Percentiles rank a stretch among this genome's conserved stretches.
These are phyloP conservation scores for Aphaenogaster rudis DNA, from an alignment of 1,140 invertebrate species.

Conservation along the genomic window DNA sequence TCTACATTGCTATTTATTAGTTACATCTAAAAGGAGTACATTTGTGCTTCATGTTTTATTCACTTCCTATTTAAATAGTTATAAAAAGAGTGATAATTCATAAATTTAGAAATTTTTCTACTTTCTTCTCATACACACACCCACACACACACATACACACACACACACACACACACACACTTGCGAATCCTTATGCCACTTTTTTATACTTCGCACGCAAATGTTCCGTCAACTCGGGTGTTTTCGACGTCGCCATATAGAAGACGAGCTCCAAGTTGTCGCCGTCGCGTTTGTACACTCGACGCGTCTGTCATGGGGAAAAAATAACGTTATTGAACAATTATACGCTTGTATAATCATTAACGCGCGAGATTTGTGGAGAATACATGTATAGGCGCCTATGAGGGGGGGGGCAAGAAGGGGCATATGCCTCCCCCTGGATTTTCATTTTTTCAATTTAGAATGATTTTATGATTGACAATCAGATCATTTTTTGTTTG, in stretches of 20 bases:
- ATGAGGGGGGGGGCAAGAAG: no score
- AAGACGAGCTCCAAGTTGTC: slow-evolving; percentile 87
- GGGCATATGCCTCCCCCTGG: no score
- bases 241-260: slow-evolving; percentile 88
- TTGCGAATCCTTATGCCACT: neutral
- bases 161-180: neutral
- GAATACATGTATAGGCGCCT: neutral
- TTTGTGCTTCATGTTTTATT: neutral
- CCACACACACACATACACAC: neutral
- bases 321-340: neutral
- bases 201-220: slow-evolving; percentile 88
- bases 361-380: neutral
- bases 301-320: slow-evolving; percentile 79
- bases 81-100: neutral
- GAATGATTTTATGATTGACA: no score
- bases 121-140: neutral
- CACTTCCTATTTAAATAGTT: slow-evolving; percentile 1
- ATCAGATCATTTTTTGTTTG: no score
- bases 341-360: neutral
- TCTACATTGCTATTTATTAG: slow-evolving; percentile 13
- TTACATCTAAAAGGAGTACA: neutral
- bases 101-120: neutral
- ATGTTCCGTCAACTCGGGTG: slow-evolving; percentile 88
- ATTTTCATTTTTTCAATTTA: no score
- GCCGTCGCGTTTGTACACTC: slow-evolving; percentile 85